Conservation (phyloP, 2,113 vertebrate species). For the Hippolais icterina region DNA sequence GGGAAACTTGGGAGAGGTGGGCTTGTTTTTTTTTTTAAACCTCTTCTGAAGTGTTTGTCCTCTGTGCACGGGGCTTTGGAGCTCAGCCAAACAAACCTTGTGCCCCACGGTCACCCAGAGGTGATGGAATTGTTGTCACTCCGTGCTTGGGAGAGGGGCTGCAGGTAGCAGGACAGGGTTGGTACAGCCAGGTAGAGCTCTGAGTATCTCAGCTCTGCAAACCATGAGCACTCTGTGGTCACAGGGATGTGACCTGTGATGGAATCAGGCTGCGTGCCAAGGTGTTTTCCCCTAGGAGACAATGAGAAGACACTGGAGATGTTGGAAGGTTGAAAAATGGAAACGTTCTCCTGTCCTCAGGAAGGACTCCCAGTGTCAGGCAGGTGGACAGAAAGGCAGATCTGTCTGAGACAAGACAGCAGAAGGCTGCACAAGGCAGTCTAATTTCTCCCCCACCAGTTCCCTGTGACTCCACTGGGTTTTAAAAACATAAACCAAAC, state of each 20-base stretch:
- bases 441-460: not conserved
- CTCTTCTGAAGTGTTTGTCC: not conserved
- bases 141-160: fast-evolving
- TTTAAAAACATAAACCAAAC: conserved; percentile 48
- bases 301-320: not conserved
- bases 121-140: not conserved
- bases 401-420: not conserved
- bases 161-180: not conserved
- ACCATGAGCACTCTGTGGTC: fast-evolving
- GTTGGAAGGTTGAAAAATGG: not conserved
- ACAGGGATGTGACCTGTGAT: not conserved
- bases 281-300: not conserved
- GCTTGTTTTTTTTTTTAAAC: not conserved
- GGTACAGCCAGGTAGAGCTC: fast-evolving
- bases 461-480: not conserved
- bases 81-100: not conserved
- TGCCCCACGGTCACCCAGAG: fast-evolving
- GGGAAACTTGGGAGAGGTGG: conserved; percentile 52
- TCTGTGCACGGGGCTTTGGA: not conserved
- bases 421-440: not conserved
- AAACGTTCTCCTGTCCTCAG: not conserved
- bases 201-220: not conserved
- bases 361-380: not conserved
- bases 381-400: not conserved
- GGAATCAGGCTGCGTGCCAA: not conserved